phyloP scores from a whole-genome alignment of 2,888 invertebrate genomes.

The Heliconius charithonia region DNA sequence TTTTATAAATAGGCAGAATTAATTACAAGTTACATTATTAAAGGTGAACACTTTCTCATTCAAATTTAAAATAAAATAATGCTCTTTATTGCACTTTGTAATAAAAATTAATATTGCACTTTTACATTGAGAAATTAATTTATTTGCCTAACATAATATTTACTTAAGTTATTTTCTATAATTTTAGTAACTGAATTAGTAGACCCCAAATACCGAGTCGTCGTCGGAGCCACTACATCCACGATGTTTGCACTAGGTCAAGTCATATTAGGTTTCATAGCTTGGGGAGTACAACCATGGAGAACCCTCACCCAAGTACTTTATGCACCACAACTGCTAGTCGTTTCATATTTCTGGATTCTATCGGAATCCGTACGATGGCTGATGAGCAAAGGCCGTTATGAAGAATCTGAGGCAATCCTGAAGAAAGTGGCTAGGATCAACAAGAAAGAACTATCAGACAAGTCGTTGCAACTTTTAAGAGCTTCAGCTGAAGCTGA shows the following conservation, averaged over 20 bases:
- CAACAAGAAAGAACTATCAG: conserved; percentile 84
- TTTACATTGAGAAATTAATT: too few relatives aligned
- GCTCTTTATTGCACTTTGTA: too few relatives aligned
- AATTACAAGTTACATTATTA: background rate
- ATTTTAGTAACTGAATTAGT: conserved; percentile 89
- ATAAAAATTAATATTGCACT: too few relatives aligned
- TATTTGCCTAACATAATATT: background rate
- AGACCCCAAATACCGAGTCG: conserved; percentile 88
- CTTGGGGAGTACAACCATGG: conserved; percentile 89
- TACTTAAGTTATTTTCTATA: background rate
- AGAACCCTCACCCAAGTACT: conserved; percentile 86
- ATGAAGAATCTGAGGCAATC: conserved; percentile 85
- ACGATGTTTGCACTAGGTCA: conserved; percentile 90
- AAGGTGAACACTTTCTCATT: too few relatives aligned
- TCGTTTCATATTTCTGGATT: conserved; percentile 88
- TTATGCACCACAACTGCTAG: conserved; percentile 88
- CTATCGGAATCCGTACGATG: conserved; percentile 91
- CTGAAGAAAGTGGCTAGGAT: conserved; percentile 85
- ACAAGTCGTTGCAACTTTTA: conserved; percentile 77
- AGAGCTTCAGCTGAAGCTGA: conserved; percentile 67
- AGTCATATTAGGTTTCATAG: conserved; percentile 87
- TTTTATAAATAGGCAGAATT: too few relatives aligned
- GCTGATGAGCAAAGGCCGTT: conserved; percentile 88
- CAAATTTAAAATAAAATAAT: too few relatives aligned
- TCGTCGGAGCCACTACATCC: conserved; percentile 88